These are phyloP conservation scores for Drosophila pachea DNA, from an alignment of 1,140 invertebrate species.

Conservation along the genomic window DNA sequence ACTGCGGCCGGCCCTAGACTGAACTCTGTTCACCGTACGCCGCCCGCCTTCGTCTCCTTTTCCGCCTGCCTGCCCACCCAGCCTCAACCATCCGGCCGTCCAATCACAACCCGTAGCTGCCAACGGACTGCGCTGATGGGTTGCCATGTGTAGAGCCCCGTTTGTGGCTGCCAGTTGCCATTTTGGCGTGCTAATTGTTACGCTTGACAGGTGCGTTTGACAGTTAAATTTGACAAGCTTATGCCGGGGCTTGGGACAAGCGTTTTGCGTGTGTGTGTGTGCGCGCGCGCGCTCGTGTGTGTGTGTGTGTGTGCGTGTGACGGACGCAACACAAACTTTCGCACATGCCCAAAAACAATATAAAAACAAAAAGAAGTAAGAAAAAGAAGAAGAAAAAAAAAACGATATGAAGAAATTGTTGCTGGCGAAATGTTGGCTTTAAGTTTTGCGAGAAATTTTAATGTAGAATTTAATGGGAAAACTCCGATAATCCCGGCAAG, in stretches of 20 bases:
- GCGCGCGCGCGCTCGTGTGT: too few relatives aligned
- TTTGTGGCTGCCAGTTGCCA: constrained; percentile 51
- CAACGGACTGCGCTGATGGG: constrained; percentile 2
- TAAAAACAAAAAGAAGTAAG: constrained; percentile 4
- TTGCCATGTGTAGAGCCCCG: constrained; percentile 25
- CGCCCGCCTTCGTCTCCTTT: too few relatives aligned
- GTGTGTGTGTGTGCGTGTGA: too few relatives aligned
- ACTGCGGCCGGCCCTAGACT: not conserved
- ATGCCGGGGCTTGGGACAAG: constrained; percentile 24
- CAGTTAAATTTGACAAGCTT: constrained; percentile 64
- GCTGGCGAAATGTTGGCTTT: not conserved
- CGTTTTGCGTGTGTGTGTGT: too few relatives aligned
- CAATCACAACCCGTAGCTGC: constrained; percentile 12
- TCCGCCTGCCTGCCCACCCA: too few relatives aligned
- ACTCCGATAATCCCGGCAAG: not conserved
- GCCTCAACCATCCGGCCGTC: too few relatives aligned
- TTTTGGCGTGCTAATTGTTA: constrained; percentile 71
- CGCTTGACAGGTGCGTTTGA: constrained; percentile 75
- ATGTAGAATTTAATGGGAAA: not conserved
- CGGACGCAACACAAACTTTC: constrained; percentile 1
- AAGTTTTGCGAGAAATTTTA: not conserved
- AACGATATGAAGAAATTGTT: constrained; percentile 1
- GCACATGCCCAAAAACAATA: too few relatives aligned
- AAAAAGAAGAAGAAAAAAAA: not conserved
- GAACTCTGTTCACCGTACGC: not conserved